A percentile compares a stretch with the other conserved stretches of the same genome.
Evolutionary conservation across 37 sponge, comb jelly and placozoan species (phyloP).

Genomic region (Ephydatia muelleri): DNA sequence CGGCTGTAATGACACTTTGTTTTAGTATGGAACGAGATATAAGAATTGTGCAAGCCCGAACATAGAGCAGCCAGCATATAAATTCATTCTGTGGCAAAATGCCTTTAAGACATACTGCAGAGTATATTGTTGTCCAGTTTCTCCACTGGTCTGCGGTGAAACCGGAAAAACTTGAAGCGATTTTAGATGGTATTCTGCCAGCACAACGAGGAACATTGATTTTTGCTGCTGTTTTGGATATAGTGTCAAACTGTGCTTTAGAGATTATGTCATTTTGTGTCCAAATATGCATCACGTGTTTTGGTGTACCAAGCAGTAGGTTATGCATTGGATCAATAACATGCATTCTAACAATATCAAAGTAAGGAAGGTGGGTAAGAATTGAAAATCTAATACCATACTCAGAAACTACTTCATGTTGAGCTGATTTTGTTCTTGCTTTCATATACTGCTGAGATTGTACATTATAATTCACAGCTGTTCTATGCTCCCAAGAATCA

Average conservation of each 20-base stretch:
- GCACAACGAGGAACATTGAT: not conserved
- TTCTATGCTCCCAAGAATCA: not conserved
- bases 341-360: not conserved
- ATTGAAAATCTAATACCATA: slow-evolving; percentile 14
- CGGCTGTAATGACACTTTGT: not conserved
- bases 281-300: not conserved
- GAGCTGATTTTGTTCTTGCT: not conserved
- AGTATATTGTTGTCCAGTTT: slow-evolving; percentile 22
- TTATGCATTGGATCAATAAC: slow-evolving; percentile 34
- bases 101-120: not conserved
- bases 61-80: slow-evolving; percentile 11
- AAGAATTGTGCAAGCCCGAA: not conserved
- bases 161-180: not conserved
- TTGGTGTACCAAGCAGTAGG: not conserved
- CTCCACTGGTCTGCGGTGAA: slow-evolving; percentile 62
- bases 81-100: slow-evolving; percentile 7
- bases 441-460: not conserved
- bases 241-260: not conserved
- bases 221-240: too few relatives aligned
- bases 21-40: not conserved
- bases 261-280: not conserved
- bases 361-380: not conserved
- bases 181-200: not conserved
- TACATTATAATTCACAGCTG: not conserved
- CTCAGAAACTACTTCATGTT: not conserved